Base-by-base conservation (phyloP, 2,113 vertebrate genomes). In the Hemiprocne comata region DNA sequence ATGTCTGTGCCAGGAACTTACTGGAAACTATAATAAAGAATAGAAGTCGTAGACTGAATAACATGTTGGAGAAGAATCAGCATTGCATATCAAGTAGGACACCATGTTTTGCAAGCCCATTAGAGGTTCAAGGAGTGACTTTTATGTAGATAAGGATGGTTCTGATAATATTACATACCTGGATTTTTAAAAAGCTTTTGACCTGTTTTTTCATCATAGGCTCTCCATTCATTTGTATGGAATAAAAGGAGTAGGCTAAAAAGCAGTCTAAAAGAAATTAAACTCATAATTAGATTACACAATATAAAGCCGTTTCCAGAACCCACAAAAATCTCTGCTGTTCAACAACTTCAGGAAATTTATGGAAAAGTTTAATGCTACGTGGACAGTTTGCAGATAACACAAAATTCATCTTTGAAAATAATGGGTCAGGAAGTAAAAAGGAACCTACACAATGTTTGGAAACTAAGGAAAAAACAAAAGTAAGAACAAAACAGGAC, bases 1-100 rank as follows among this genome's bases (percentile, higher is more conserved):
- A 87, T 66, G 34, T 71, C 61, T 87, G 36, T 94, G 84, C 80
- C 89, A 94, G 80, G 77, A 82, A n/a, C 66, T 89, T 93, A 55
- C 57, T 91, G 92, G 77, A 95, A 96, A 72, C 61, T 57, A 48
- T 44, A 94, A 78, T 51, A 77, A 91, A 81, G 61, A 94, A 82
- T 25, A 78, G 57, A 87, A 94, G 10, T 75, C 54, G 15, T 62
- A 73, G 85, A 75, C 48, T 70, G 50, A 90, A 57, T 48, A 19
- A 81, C 80, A 78, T 20, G 57, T 54, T 95, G 93, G 91, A 90
- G 50, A 53, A 87, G 38, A 79, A 79, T 66, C 55, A 89, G 65
- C 33, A 64, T 24, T 91, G 29, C 57, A 46, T 84, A 74, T 81
- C 65, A 91, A 77, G 57, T 54, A 87, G 33, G 36, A 64, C 64